Percentiles rank a stretch among this genome's conserved stretches.
Conservation (phyloP, 2,797 vertebrate species). For the Mus caroli region DNA sequence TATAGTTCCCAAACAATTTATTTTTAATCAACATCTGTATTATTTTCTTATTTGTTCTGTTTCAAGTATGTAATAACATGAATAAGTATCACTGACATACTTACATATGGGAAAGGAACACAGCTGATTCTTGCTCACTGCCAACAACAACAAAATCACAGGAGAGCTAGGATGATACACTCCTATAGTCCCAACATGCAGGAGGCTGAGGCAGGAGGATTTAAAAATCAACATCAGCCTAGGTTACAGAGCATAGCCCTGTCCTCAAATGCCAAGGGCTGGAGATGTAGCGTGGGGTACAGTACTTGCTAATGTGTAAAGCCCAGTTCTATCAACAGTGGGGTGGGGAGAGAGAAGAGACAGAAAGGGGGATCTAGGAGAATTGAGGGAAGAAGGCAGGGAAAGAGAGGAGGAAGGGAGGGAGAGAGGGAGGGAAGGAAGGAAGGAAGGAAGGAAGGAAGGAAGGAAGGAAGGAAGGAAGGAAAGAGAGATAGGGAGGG, state of each 20-base stretch:
- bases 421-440: no score
- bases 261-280: not conserved
- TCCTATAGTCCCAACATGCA: not conserved
- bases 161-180: not conserved
- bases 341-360: not conserved
- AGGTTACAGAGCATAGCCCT: not conserved
- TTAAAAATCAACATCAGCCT: not conserved
- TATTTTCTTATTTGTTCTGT: slow-evolving; percentile 12
- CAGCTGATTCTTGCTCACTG: not conserved
- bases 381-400: not conserved
- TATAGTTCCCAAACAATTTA: slow-evolving; percentile 10
- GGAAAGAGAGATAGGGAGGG: not conserved
- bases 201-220: not conserved
- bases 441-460: rapidly evolving
- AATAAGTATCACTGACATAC: not conserved
- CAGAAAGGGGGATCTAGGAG: not conserved
- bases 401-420: not conserved
- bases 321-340: not conserved
- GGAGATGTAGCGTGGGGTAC: not conserved
- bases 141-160: not conserved
- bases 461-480: rapidly evolving
- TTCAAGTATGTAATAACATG: slow-evolving; percentile 19
- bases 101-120: not conserved
- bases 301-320: not conserved
- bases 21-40: not conserved